phyloP scores from a whole-genome alignment of 2,113 vertebrate species.

The Anguilla japonica region DNA sequence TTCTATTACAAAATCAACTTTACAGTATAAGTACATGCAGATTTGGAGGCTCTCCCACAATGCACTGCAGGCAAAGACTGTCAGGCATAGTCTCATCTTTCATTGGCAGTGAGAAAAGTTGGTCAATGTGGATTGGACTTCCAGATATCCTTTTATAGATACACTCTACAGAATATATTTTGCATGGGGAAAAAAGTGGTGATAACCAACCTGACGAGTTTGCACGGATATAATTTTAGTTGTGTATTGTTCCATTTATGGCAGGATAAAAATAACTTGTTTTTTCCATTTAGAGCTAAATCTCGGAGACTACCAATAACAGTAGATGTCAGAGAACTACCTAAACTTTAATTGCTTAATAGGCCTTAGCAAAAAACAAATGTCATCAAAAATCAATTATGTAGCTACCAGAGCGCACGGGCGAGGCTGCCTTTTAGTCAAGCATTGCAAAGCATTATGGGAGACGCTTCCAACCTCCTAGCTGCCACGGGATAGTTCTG shows the following conservation, averaged over 20 bases:
- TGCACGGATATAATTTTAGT: not conserved
- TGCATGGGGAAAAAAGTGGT: not conserved
- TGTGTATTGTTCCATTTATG: not conserved
- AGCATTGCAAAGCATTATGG: slow-evolving; percentile 46
- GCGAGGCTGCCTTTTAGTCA: slow-evolving; percentile 55
- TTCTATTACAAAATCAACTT: not conserved
- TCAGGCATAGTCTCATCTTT: slow-evolving; percentile 21
- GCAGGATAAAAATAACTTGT: not conserved
- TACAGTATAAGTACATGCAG: slow-evolving; percentile 14
- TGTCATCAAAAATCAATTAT: slow-evolving; percentile 43
- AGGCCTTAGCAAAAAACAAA: slow-evolving; percentile 52
- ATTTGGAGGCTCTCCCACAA: not conserved
- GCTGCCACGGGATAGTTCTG: not conserved
- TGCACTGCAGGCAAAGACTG: slow-evolving; percentile 10
- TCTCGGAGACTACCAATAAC: not conserved
- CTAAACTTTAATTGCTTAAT: slow-evolving; percentile 36
- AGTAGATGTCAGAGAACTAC: not conserved
- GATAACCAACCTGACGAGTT: not conserved
- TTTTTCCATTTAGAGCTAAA: not conserved
- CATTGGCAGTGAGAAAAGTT: slow-evolving; percentile 53
- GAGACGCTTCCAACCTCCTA: slow-evolving; percentile 30
- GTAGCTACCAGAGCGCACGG: slow-evolving; percentile 50
- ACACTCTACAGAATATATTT: slow-evolving; percentile 1
- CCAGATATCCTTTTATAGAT: not conserved
- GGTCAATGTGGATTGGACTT: slow-evolving; percentile 22